Evolutionary conservation across 2,797 vertebrate species (phyloP).

Genomic region (Malurus splendens): DNA sequence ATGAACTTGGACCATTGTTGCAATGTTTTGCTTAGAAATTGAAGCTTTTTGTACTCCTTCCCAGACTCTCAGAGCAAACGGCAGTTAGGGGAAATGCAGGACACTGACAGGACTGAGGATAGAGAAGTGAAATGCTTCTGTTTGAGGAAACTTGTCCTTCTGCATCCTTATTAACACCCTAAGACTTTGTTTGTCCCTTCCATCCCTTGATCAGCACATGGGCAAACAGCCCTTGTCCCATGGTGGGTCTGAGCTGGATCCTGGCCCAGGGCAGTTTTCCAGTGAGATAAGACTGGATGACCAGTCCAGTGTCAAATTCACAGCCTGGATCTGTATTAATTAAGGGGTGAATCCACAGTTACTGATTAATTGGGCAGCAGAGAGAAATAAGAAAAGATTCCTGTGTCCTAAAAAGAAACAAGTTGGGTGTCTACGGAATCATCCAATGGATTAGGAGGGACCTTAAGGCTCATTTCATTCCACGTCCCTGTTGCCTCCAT

Average conservation of each 20-base stretch:
- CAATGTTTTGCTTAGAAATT: background rate
- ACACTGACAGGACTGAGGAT: background rate
- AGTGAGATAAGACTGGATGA: background rate
- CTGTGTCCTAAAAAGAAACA: background rate
- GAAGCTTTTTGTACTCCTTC: background rate
- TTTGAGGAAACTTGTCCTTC: background rate
- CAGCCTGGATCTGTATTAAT: background rate
- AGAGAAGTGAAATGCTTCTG: background rate
- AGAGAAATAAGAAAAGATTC: background rate
- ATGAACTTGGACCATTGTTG: background rate
- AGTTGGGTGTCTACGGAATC: background rate
- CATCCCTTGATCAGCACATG: accelerated
- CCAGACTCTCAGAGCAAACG: background rate
- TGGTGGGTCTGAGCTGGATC: background rate
- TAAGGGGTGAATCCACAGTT: background rate
- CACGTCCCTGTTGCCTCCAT: background rate
- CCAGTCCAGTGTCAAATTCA: background rate
- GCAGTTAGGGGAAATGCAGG: background rate
- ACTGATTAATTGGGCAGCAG: background rate
- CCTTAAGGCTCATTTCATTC: background rate
- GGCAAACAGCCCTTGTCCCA: background rate
- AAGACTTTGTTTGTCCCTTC: background rate
- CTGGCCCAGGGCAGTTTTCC: background rate
- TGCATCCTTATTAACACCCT: background rate
- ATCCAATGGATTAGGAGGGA: background rate